Base-by-base conservation (phyloP, 2,888 invertebrate species). In the Achlya flavicornis region DNA sequence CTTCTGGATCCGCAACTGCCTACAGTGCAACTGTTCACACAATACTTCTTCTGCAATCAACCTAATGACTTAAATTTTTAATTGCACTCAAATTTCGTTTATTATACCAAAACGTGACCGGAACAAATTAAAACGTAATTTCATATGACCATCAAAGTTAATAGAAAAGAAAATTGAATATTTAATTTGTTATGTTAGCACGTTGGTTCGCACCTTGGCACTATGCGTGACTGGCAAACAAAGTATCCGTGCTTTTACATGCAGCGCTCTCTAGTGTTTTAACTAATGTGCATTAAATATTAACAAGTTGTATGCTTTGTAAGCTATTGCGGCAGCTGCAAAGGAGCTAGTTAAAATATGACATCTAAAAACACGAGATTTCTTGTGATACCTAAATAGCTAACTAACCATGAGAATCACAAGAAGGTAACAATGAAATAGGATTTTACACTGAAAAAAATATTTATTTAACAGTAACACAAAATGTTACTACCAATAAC, bases 181-280 rank as follows among this genome's bases (percentile, higher is more conserved):
- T 53, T 53, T 53, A 2, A 3, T 19, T 53, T 10, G 19, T 19
- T 19, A 19, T 53, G 19, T 61, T 66, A 59, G 48, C 58, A 63
- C 57, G 48, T 33, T 33, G 43, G 35, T 32, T 64, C 65, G 64
- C 68, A 66, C 64, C 26, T 26, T 26, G 26, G 60, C 58, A 10
- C 61, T 65, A 3, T 62, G 73, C 71, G 66, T 75, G 76, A 64
- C 66, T 64, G 68, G 65, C 72, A 46, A 46, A 73, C 68, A 73
- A 19, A 60, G 46, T 62, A 63, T 75, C 71, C 74, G 71, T 63
- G 66, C 62, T 62, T 68, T 64, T 59, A 59, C 16, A 5, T 7
- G 16, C 8, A 19, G 19, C 41, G 1, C 7, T 33, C 5, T n/a
- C 7, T 7, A 48, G 16, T 46, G 38, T 38, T 38, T 38, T 46